Evolutionary conservation across 2,888 invertebrate genomes (phyloP).

Genomic region (Drosophila kambysellisi): DNA sequence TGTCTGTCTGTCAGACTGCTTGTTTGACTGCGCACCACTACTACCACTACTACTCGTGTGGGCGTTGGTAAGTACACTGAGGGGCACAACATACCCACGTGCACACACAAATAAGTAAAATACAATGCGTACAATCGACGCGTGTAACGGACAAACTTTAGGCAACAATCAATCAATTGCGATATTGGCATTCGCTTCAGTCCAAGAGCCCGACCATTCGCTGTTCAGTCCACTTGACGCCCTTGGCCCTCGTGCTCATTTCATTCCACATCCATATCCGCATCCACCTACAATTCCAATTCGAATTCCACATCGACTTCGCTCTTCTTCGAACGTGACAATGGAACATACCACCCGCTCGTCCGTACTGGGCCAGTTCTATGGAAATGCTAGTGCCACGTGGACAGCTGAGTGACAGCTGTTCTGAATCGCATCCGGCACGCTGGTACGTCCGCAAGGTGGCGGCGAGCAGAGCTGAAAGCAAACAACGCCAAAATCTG

Average conservation of each 20-base stretch:
- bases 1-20: conserved; percentile 19
- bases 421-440: conserved; percentile 96
- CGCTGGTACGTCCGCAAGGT: conserved; percentile 96
- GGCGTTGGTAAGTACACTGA: conserved; percentile 20
- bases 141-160: conserved; percentile 68
- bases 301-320: conserved; percentile 2
- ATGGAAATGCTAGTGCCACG: conserved; percentile 96
- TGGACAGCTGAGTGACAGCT: conserved; percentile 94
- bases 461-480: conserved; percentile 94
- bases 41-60: conserved; percentile 17
- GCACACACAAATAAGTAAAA: conserved; percentile 63
- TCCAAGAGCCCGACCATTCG: conserved; percentile 34
- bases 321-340: conserved; percentile 45
- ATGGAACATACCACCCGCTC: conserved; percentile 85
- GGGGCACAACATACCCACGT: conserved; percentile 40
- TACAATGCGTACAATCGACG: conserved; percentile 67
- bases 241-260: not conserved
- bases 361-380: conserved; percentile 95
- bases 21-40: conserved; percentile 26
- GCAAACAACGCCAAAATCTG: conserved; percentile 48
- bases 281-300: conserved; percentile 8
- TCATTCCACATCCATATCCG: not conserved
- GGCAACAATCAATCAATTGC: conserved; percentile 72
- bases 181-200: conserved; percentile 57
- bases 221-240: conserved; percentile 39